Base-by-base conservation (phyloP, 1,140 invertebrate species). In the Brachionus calyciflorus region DNA sequence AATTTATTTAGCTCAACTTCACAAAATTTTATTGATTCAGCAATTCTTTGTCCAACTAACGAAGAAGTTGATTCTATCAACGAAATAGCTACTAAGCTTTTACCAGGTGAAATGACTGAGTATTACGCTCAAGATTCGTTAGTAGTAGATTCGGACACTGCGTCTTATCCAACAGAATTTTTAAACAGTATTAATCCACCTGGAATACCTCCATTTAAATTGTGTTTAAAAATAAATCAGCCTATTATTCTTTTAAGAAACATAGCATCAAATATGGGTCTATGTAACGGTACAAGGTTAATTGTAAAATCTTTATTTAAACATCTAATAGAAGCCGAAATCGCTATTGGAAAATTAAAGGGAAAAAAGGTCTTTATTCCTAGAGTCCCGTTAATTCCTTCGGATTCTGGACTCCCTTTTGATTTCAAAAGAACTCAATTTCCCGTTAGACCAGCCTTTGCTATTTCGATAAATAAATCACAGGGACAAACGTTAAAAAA, bases 341-440 rank as follows among this genome's bases (percentile, higher is more conserved):
- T 81, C 44, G 37, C 63, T 4, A 77, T 77, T 10, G 78, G 78
- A 14, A 10, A 44, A 12, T 44, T 26, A 26, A 68, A 57, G 57
- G 77, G 78, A n/a, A 30, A 79, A 65, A 14, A 7, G 48, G 79
- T 81, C n/a, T 79, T 79, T 28, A 80, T 82, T 7, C 80, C 79
- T n/a, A 68, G 53, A 65, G 78, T 79, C 14, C 76, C 63, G 12
- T 4, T 81, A 6, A 77, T 77, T 44, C 79, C 80, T 55, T 79
- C 75, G 21, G 80, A 81, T 40, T 24, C 14, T 24, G 77, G 53
- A 26, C 24, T 79, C 10, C 78, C 79, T n/a, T 80, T 81, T 77
- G 82, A 87, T 69, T 86, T 88, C 77, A 84, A 84, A 80, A 55
- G 87, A 53, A 44, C 85, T 0, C 86, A 88, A 78, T 88, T 88